Conservation (phyloP, 30 jellyfish, hydroid and myxozoan genomes). For the Mastigias papua region DNA sequence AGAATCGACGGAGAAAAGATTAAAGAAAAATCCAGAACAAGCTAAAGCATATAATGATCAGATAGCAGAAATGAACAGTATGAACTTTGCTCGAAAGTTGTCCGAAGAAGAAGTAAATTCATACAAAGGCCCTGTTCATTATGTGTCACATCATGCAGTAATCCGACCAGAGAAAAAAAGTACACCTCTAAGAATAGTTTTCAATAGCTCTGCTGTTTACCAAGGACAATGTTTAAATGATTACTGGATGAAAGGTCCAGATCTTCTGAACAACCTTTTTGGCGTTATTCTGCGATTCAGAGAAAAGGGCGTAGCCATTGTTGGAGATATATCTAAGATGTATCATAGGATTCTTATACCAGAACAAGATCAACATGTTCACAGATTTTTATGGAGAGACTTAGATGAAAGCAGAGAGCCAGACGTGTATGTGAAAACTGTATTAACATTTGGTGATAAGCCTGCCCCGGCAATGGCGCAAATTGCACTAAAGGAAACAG, state of each 20-base stretch:
- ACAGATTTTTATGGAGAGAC: conserved; percentile 70
- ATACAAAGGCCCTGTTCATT: conserved; percentile 69
- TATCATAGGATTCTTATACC: conserved; percentile 48
- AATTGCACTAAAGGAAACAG: conserved; percentile 58
- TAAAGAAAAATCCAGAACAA: conserved; percentile 33
- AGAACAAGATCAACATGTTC: conserved; percentile 69
- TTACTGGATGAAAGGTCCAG: conserved; percentile 82
- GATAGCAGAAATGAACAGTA: conserved; percentile 55
- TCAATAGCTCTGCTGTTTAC: conserved; percentile 53
- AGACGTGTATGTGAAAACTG: conserved; percentile 63
- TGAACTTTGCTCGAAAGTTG: conserved; percentile 49
- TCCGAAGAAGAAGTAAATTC: conserved; percentile 44
- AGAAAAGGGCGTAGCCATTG: conserved; percentile 57
- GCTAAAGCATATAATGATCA: conserved; percentile 71
- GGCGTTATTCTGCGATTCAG: conserved; percentile 66
- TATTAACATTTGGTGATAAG: conserved; percentile 63
- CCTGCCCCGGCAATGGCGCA: conserved; percentile 79
- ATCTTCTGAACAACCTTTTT: conserved; percentile 66
- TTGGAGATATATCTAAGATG: conserved; percentile 70
- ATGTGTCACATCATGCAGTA: conserved; percentile 74
- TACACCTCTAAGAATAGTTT: conserved; percentile 77
- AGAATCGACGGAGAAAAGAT: conserved; percentile 50
- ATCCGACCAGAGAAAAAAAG: conserved; percentile 37
- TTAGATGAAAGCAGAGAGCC: conserved; percentile 53
- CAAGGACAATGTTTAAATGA: conserved; percentile 72